phyloP scores from a whole-genome alignment of 2,113 vertebrate genomes.

The Carassius carassius region DNA sequence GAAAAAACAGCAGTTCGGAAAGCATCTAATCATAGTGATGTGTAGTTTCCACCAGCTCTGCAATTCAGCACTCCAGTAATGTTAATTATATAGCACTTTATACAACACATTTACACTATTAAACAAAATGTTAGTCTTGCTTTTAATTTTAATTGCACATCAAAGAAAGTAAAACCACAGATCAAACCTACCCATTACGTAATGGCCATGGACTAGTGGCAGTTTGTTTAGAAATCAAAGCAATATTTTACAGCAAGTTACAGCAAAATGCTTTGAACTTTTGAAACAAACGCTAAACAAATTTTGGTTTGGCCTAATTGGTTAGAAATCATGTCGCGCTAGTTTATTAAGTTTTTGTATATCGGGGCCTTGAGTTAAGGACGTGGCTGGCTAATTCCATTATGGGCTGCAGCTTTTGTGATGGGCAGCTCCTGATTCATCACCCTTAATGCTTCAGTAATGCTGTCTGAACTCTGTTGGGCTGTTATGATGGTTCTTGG shows the following conservation, averaged over 20 bases:
- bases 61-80: no score
- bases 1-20: neutral
- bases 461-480: slow-evolving; percentile 31
- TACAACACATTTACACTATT: neutral
- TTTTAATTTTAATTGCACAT: neutral
- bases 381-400: slow-evolving; percentile 50
- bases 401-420: slow-evolving; percentile 36
- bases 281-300: neutral
- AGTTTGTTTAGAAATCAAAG: neutral
- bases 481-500: slow-evolving; percentile 37
- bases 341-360: neutral
- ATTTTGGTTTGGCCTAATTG: neutral
- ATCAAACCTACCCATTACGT: neutral
- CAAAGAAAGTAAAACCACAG: neutral
- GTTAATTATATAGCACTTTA: no score
- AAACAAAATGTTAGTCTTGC: no score
- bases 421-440: slow-evolving; percentile 44
- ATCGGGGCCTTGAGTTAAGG: slow-evolving; percentile 30
- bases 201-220: neutral
- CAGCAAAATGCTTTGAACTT: neutral
- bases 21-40: neutral
- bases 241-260: neutral
- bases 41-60: no score
- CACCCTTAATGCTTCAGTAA: slow-evolving; percentile 58
- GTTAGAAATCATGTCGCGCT: neutral